Percentiles rank a stretch among this genome's conserved stretches.
phyloP scores from a whole-genome alignment of 2,113 vertebrate genomes.

The Antennarius striatus region DNA sequence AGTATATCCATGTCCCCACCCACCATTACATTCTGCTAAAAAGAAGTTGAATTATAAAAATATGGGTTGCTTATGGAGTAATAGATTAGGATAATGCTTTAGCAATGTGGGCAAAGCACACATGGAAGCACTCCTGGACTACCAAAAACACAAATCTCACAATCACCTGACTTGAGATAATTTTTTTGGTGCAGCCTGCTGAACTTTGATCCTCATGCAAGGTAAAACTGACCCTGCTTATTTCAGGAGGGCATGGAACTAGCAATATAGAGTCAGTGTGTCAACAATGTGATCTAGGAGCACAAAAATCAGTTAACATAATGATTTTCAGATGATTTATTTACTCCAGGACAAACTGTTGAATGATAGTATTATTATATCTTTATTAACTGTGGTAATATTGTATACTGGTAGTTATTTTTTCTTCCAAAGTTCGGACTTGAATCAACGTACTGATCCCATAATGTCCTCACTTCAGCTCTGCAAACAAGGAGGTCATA shows the following conservation, averaged over 20 bases:
- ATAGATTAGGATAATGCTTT: neutral
- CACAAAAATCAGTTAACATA: slow-evolving; percentile 50
- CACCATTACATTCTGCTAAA: neutral
- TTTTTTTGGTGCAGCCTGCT: slow-evolving; percentile 5
- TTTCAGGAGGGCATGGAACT: slow-evolving; percentile 60
- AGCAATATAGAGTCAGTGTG: slow-evolving; percentile 30
- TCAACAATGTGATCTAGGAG: slow-evolving; percentile 44
- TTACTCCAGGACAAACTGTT: slow-evolving; percentile 12
- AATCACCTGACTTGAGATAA: slow-evolving; percentile 25
- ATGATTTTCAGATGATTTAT: slow-evolving; percentile 23
- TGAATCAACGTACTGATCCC: slow-evolving; percentile 15
- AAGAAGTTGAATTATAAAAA: neutral
- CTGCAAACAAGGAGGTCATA: slow-evolving; percentile 49
- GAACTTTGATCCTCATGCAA: slow-evolving; percentile 55
- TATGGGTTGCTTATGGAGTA: neutral
- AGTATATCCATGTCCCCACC: neutral
- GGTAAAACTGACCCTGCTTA: slow-evolving; percentile 45
- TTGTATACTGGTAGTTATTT: slow-evolving; percentile 7
- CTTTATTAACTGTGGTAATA: neutral
- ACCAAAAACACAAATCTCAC: neutral
- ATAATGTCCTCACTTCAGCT: slow-evolving; percentile 33
- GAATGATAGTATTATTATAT: slow-evolving; percentile 17
- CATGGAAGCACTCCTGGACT: neutral
- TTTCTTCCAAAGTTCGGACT: neutral
- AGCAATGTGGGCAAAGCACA: neutral